phyloP scores from a whole-genome alignment of 2,113 vertebrate species.

The Willisornis vidua region DNA sequence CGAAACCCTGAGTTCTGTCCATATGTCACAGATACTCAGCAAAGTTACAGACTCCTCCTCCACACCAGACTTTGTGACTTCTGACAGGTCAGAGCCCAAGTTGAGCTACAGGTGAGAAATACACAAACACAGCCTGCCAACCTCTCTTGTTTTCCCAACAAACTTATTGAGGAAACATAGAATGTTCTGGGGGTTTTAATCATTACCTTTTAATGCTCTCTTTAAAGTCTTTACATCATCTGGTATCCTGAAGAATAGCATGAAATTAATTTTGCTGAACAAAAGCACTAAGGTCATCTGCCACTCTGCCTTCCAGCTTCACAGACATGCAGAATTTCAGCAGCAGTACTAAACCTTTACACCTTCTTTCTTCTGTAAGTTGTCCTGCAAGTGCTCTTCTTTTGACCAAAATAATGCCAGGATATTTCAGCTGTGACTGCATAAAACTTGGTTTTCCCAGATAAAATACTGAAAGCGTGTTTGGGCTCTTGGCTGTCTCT shows the following conservation, averaged over 20 bases:
- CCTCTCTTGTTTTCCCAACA: neutral
- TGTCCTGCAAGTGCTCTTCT: neutral
- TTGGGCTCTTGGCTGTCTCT: neutral
- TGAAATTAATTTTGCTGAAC: neutral
- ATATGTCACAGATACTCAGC: neutral
- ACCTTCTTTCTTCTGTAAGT: neutral
- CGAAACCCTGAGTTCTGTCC: neutral
- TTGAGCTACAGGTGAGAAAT: neutral
- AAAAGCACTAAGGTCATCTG: neutral
- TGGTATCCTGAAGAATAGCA: neutral
- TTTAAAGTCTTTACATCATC: neutral
- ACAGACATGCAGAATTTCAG: neutral
- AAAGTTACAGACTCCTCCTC: neutral
- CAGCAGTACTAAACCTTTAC: neutral
- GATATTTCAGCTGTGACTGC: neutral
- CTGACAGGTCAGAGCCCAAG: neutral
- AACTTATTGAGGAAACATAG: neutral
- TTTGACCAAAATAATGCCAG: neutral
- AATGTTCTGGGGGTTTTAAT: neutral
- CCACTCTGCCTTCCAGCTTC: neutral
- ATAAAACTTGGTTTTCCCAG: neutral
- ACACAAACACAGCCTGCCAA: neutral
- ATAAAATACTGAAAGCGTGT: fast-evolving
- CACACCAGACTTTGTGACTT: neutral
- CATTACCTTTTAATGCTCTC: neutral